Evolutionary conservation across 92 coral and sea anemone species (phyloP).

Genomic region (Virgularia gustaviana): DNA sequence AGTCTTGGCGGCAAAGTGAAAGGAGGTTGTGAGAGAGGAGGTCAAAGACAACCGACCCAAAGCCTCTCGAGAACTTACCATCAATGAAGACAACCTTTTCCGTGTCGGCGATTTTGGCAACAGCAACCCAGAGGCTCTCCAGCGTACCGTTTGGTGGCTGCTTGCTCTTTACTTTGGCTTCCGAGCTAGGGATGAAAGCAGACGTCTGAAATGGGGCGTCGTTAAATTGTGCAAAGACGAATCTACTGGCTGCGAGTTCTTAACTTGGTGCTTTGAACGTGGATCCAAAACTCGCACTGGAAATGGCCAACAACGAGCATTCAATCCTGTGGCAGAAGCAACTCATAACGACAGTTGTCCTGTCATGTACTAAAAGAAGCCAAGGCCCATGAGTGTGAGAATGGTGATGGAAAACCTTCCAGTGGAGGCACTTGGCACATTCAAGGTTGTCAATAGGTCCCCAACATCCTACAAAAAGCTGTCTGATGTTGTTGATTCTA

Average conservation of each 20-base stretch:
- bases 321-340: slow-evolving; percentile 44
- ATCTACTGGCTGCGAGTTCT: slow-evolving; percentile 32
- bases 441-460: not conserved
- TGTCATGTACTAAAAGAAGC: slow-evolving; percentile 47
- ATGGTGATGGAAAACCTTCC: no score
- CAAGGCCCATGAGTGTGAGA: no score
- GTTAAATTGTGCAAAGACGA: slow-evolving; percentile 24
- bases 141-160: slow-evolving; percentile 54
- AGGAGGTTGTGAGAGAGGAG: not conserved
- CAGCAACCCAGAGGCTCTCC: slow-evolving; percentile 41
- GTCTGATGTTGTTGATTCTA: not conserved
- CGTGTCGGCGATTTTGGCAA: slow-evolving; percentile 46
- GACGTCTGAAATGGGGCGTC: slow-evolving; percentile 52
- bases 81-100: slow-evolving; percentile 49
- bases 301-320: slow-evolving; percentile 38
- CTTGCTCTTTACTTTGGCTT: slow-evolving; percentile 54
- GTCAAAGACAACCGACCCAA: slow-evolving; percentile 25
- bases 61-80: slow-evolving; percentile 42
- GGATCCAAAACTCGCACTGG: slow-evolving; percentile 53
- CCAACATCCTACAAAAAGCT: not conserved
- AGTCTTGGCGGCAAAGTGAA: not conserved
- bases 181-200: slow-evolving; percentile 45
- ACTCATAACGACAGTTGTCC: slow-evolving; percentile 39
- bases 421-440: not conserved
- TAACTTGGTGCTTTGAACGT: slow-evolving; percentile 45